Evolutionary conservation across 2,113 vertebrate species (phyloP), one percentile per base, ranked within the genome.

Genomic region (Dasyprocta punctata): DNA sequence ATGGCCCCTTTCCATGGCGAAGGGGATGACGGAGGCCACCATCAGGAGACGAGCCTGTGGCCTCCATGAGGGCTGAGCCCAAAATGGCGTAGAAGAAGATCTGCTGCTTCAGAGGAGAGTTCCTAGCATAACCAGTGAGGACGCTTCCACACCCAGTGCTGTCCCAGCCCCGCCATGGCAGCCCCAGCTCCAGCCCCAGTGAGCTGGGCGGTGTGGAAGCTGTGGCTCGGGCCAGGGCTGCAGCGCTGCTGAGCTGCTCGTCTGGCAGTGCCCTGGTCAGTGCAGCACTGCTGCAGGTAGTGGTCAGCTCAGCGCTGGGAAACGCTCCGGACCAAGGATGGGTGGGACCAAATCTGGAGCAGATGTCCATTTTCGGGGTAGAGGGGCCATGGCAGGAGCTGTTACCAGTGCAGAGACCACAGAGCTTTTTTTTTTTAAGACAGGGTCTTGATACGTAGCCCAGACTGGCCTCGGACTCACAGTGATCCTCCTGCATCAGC

Each of bases 271-370:
- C 87, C 71, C 97, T 0, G 98, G 98, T 24, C n/a, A 54, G 87
- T 96, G 98, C 92, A 98, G 96, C 49, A 97, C 9, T 0, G 97
- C 95, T 28, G 97, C 85, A 41, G 98, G 98, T 20, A 98, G 86
- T 0, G 98, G 98, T n/a, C 98, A 96, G 95, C 94, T 98, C 81
- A 98, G 96, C 88, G 63, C 93, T 98, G 96, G 0, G 97, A 95
- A 89, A 98, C 95, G 86, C 96, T 98, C 97, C 97, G 98, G 96
- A 98, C 99, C 98, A 99, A 95, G 26, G 98, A 98, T 67, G 99
- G 89, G 98, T 98, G 30, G 99, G 99, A 92, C 99, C 86, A 84
- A 99, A 98, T 97, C 99, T 99, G 96, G 99, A 98, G 97, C 99
- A 99, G 98, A 99, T 87, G 78, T 99, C 99, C 99, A 99, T 99